Conservation (phyloP, 2,888 invertebrate genomes). For the Unio pictorum region DNA sequence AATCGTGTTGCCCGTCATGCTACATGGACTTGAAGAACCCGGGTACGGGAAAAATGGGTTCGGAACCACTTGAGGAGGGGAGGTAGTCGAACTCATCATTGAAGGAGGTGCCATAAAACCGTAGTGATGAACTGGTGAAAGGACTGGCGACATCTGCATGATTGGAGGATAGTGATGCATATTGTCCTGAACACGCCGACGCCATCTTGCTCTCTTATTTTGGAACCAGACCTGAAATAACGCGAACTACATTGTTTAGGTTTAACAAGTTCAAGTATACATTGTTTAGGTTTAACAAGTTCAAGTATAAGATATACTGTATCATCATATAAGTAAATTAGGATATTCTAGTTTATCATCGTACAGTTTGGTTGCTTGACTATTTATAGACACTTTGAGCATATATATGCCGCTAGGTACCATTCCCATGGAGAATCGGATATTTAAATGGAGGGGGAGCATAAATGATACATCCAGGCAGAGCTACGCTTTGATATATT, state of each 20-base stretch:
- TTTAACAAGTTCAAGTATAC: no score
- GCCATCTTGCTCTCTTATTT: constrained; percentile 57
- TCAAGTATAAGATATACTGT: no score
- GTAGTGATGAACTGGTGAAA: constrained; percentile 39
- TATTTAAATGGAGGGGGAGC: no score
- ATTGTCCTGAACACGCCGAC: constrained; percentile 44
- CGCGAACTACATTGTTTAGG: neutral
- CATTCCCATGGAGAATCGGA: no score
- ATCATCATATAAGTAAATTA: no score
- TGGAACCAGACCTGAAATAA: constrained; percentile 53
- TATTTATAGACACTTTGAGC: no score
- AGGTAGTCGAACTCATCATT: constrained; percentile 15
- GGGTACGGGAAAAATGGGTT: constrained; percentile 5
- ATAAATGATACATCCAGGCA: no score
- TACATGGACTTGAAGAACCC: constrained; percentile 5
- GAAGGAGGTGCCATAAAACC: constrained; percentile 36
- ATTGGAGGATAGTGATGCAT: constrained; percentile 24
- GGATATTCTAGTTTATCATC: no score
- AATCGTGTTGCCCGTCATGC: constrained; percentile 5
- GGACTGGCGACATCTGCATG: constrained; percentile 36
- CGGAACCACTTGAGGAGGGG: constrained; percentile 3
- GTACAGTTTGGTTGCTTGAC: no score
- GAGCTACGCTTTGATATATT: no score
- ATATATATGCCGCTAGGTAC: no score
- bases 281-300: neutral